These are phyloP conservation scores for Polyommatus icarus DNA, from an alignment of 2,888 invertebrate species.

Conservation along the genomic window DNA sequence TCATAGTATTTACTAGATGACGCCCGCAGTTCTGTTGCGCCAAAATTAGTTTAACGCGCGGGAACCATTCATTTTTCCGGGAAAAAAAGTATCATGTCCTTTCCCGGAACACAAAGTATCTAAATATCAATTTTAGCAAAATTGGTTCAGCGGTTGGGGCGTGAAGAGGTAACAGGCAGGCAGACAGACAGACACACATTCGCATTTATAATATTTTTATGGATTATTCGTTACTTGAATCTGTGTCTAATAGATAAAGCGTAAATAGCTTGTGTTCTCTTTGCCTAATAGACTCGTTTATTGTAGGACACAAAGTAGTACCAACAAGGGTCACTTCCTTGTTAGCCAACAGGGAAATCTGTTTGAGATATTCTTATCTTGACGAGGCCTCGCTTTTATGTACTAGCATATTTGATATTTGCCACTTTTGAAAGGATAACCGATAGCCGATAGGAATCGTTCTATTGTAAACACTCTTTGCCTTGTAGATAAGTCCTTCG, in stretches of 20 bases:
- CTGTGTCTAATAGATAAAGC: not conserved
- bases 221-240: no score
- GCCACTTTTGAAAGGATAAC: not conserved
- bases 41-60: no score
- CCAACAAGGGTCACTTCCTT: not conserved
- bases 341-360: not conserved
- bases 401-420: slow-evolving; percentile 1
- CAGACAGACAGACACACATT: no score
- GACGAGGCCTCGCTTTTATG: not conserved
- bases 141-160: no score
- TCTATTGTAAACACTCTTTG: not conserved
- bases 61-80: no score
- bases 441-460: not conserved
- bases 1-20: no score
- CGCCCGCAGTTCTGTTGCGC: no score
- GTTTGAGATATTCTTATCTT: not conserved
- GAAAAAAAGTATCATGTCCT: no score
- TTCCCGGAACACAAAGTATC: no score
- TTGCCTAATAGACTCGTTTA: not conserved
- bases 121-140: no score
- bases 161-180: no score
- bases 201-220: no score
- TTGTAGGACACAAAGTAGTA: not conserved
- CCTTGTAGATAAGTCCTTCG: not conserved
- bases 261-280: not conserved